These are phyloP conservation scores for Pseudanteris insignis DNA, from an alignment of 2,888 invertebrate genomes.

Conservation along the genomic window DNA sequence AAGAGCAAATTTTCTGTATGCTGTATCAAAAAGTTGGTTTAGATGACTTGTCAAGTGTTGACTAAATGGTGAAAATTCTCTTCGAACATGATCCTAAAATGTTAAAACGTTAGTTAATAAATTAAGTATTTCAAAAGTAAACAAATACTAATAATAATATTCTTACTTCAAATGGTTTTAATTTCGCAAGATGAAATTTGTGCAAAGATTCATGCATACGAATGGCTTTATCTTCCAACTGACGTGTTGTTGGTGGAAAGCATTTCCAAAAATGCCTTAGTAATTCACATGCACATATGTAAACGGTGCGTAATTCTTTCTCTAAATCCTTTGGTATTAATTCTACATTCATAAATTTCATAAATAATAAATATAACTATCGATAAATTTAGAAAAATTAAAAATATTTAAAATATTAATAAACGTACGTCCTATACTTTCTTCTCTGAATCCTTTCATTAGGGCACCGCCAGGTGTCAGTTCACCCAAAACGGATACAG, in stretches of 20 bases:
- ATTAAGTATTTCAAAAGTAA: no score
- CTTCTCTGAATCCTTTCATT: constrained; percentile 88
- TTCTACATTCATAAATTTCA: constrained; percentile 70
- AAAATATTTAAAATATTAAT: constrained; percentile 1
- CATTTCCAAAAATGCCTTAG: constrained; percentile 95
- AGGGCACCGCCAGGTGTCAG: constrained; percentile 90
- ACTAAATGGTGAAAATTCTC: constrained; percentile 82
- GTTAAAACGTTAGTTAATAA: background rate
- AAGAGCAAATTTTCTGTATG: constrained; percentile 84
- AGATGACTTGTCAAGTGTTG: constrained; percentile 85
- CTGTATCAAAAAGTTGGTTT: constrained; percentile 85
- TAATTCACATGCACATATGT: constrained; percentile 87
- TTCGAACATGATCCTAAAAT: constrained; percentile 80
- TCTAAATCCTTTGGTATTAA: constrained; percentile 85
- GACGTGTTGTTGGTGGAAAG: constrained; percentile 82
- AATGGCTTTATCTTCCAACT: constrained; percentile 81
- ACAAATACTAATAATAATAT: no score
- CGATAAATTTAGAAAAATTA: background rate
- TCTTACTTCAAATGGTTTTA: constrained; percentile 83
- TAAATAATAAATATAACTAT: background rate
- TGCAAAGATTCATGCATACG: constrained; percentile 90
- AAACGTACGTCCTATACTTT: constrained; percentile 76
- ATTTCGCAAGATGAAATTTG: constrained; percentile 85
- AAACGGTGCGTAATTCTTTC: constrained; percentile 84
- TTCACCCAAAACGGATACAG: constrained; percentile 87